A percentile compares a stretch with the other conserved stretches of the same genome.
Evolutionary conservation across 1,140 invertebrate genomes (phyloP).

Genomic region (Sarcophaga peregrina): DNA sequence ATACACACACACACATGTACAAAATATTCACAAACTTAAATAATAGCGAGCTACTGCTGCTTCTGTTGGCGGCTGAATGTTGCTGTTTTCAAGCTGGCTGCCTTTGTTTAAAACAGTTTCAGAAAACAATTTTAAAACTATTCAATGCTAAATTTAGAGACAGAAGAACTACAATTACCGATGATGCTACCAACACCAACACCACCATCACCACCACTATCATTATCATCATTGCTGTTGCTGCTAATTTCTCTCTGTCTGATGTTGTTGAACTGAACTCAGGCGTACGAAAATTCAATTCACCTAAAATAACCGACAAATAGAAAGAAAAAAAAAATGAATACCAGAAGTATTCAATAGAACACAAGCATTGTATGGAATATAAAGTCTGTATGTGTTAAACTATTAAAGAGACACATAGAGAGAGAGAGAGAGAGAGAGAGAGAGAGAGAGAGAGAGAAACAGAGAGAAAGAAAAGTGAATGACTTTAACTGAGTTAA

Average conservation of each 20-base stretch:
- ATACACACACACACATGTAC: no score
- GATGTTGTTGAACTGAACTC: slow-evolving; percentile 29
- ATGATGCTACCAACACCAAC: not conserved
- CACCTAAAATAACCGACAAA: not conserved
- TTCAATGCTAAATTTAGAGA: no score
- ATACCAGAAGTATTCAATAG: not conserved
- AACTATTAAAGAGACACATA: not conserved
- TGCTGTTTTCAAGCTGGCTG: no score
- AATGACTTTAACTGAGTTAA: not conserved
- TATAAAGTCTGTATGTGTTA: not conserved
- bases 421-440: not conserved
- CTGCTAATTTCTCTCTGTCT: slow-evolving; percentile 1
- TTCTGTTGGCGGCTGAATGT: not conserved
- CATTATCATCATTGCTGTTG: not conserved
- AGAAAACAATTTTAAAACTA: no score
- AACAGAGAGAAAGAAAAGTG: not conserved
- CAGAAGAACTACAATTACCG: not conserved
- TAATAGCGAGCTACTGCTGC: no score
- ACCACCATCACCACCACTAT: not conserved
- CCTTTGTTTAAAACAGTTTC: no score
- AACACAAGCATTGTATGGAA: not conserved
- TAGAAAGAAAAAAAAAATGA: not conserved
- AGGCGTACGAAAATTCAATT: not conserved
- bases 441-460: not conserved
- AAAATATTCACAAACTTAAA: not conserved